phyloP scores from a whole-genome alignment of 2,113 vertebrate genomes.

The Hyaena hyaena region DNA sequence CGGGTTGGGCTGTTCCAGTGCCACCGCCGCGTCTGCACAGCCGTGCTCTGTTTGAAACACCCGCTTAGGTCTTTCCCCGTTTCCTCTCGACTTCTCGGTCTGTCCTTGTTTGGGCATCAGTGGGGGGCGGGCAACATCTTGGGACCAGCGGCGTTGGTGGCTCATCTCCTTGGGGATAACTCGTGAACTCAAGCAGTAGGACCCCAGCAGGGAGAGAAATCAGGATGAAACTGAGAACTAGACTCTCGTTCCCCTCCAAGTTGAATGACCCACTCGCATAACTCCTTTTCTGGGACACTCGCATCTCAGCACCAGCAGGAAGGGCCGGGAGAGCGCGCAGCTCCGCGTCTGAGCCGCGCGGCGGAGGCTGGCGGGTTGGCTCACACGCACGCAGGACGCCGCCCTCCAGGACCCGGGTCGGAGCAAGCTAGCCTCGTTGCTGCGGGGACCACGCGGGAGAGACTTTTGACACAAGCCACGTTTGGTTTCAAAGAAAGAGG shows the following conservation, averaged over 20 bases:
- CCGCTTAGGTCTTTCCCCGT: not conserved
- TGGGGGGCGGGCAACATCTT: not conserved
- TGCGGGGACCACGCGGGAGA: not conserved
- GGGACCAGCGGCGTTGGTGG: not conserved
- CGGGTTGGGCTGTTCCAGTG: not conserved
- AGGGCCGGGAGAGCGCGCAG: not conserved
- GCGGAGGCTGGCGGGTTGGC: not conserved
- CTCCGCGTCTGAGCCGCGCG: not conserved
- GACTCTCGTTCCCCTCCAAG: not conserved
- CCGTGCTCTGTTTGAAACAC: not conserved
- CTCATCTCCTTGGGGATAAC: not conserved
- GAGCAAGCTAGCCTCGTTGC: not conserved
- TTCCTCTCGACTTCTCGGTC: not conserved
- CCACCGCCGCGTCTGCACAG: accelerated
- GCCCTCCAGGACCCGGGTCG: not conserved
- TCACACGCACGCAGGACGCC: not conserved
- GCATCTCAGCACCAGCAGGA: accelerated
- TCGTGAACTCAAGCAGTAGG: not conserved
- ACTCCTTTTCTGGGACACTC: not conserved
- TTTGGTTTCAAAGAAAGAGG: not conserved
- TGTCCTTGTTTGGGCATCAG: conserved; percentile 2
- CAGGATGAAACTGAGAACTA: not conserved
- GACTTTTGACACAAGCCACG: not conserved
- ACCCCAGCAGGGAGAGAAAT: not conserved
- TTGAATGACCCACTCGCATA: not conserved